A percentile compares a stretch with the other conserved stretches of the same genome.
Conservation (phyloP, 2,888 invertebrate species). For the Petrophora chlorosata region DNA sequence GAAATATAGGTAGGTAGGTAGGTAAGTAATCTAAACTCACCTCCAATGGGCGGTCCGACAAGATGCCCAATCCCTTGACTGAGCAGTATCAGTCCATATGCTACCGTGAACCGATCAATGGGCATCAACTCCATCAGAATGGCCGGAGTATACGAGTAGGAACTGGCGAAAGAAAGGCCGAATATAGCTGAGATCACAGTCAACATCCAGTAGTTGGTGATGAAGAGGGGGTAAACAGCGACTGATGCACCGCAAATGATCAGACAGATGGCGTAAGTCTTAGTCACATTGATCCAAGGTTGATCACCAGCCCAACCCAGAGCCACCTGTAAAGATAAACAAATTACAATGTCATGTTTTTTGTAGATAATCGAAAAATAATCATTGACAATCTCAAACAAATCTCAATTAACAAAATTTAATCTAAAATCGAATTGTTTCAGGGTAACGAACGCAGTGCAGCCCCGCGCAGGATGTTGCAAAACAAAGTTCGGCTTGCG, state of each 20-base stretch:
- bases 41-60: conserved; percentile 95
- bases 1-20: no score
- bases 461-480: no score
- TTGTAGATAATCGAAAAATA: no score
- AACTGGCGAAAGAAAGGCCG: conserved; percentile 95
- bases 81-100: conserved; percentile 94
- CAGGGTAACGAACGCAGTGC: no score
- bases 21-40: no score
- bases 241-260: conserved; percentile 86
- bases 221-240: conserved; percentile 83
- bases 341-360: not conserved
- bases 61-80: conserved; percentile 97
- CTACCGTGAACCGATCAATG: conserved; percentile 94
- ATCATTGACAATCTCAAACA: no score
- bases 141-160: conserved; percentile 94
- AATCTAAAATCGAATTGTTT: no score
- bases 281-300: conserved; percentile 91
- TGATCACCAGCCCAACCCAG: conserved; percentile 96
- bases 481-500: no score
- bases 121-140: conserved; percentile 95
- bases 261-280: conserved; percentile 92
- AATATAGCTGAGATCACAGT: conserved; percentile 86
- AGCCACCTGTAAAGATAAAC: conserved; percentile 80
- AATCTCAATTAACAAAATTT: no score
- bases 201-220: conserved; percentile 76